Base-by-base conservation (phyloP, 2,113 vertebrate genomes). In the Hippocampus guttulatus region DNA sequence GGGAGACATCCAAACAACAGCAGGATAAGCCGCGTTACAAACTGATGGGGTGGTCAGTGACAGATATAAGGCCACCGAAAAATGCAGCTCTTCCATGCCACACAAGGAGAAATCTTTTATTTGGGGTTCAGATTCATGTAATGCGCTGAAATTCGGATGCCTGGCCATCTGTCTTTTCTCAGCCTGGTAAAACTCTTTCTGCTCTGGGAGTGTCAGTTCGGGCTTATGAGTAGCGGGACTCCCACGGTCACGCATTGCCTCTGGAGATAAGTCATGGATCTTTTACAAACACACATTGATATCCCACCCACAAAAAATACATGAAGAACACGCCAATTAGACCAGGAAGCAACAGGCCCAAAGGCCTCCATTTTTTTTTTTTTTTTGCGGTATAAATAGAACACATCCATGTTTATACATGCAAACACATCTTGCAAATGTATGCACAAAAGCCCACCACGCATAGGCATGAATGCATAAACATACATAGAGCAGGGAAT, bases 271-370 rank as follows among this genome's bases (percentile, higher is more conserved):
- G 67, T 71, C 75, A 63, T 55, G 49, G 65, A 74, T 83, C 61
- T 71, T 73, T 75, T 68, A 74, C 77, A 79, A 80, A 83, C 74
- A 79, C n/a, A 74, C 60, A 64, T 61, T 54, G 63, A 75, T 75
- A 87, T 88, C 74, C 84, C 27, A 33, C 78, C 76, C 82, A 76
- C 81, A 86, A 79, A 70, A 74, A 77, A 75, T 33, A 69, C 63
- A 67, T 84, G 83, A 87, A 87, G 83, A 89, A 85, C 80, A 81
- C 73, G 74, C 88, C 84, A 89, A 90, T 90, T 90, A 89, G 81
- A 77, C 47, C 60, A 74, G 81, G 74, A 86, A 81, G 71, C 75
- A 75, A 64, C 72, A 70, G 73, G 60, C 80, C 71, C 79, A 30
- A 64, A 64, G 76, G 69, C 66, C 72, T 64, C 64, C 69, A 45